Evolutionary conservation across 2,113 vertebrate genomes (phyloP).

Genomic region (Corythornis cristatus): DNA sequence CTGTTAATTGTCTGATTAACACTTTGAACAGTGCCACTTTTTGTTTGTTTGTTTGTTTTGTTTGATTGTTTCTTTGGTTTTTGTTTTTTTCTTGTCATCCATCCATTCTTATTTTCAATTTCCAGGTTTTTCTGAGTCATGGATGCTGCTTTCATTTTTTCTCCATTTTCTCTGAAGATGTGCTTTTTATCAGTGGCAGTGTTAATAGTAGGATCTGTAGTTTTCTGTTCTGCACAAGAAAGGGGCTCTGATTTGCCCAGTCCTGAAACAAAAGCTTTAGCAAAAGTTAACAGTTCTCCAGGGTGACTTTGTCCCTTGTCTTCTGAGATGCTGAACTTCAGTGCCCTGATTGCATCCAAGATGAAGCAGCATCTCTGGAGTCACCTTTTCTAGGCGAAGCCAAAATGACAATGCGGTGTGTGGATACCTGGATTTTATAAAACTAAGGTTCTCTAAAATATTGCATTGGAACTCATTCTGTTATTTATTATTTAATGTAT

Average conservation of each 20-base stretch:
- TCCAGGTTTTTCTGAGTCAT: background rate
- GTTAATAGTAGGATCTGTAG: rapidly evolving
- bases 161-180: background rate
- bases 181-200: background rate
- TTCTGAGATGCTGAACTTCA: background rate
- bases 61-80: background rate
- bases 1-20: background rate
- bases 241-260: background rate
- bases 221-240: background rate
- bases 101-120: background rate
- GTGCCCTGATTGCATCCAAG: background rate
- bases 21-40: background rate
- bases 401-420: background rate
- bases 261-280: background rate
- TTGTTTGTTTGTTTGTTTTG: background rate
- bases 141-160: background rate
- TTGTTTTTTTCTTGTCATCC: background rate
- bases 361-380: background rate
- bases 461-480: background rate
- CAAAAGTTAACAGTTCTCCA: rapidly evolving
- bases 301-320: background rate
- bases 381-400: background rate
- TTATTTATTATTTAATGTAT: background rate
- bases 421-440: background rate
- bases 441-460: background rate